phyloP scores from a whole-genome alignment of 2,113 vertebrate genomes.

The Promerops cafer region DNA sequence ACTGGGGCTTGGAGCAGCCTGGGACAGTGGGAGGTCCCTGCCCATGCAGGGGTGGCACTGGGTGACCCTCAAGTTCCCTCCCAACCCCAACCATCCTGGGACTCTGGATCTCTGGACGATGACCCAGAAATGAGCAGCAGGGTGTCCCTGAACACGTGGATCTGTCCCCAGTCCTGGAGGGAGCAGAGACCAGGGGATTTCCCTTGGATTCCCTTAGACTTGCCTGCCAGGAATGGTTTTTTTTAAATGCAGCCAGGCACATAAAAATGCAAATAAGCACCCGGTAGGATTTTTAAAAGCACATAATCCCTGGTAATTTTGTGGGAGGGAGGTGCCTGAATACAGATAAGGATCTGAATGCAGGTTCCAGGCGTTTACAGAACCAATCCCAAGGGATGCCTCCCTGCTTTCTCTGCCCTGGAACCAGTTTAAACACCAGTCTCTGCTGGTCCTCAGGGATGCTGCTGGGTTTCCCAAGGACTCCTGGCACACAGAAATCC shows the following conservation, averaged over 20 bases:
- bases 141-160: accelerated
- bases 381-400: background rate
- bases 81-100: background rate
- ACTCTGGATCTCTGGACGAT: background rate
- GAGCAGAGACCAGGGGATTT: background rate
- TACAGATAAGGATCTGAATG: background rate
- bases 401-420: background rate
- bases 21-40: background rate
- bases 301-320: background rate
- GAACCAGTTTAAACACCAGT: background rate
- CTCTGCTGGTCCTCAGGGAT: background rate
- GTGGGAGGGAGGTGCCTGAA: background rate
- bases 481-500: background rate
- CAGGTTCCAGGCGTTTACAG: background rate
- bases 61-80: background rate
- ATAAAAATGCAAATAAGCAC: background rate
- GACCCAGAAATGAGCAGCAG: background rate
- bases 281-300: background rate
- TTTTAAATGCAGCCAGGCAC: background rate
- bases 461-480: background rate
- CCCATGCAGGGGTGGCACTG: background rate
- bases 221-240: background rate
- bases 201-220: background rate
- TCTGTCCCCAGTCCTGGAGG: accelerated
- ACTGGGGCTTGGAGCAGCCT: background rate